phyloP scores from a whole-genome alignment of 2,888 invertebrate species.

The Pelosia muscerda region DNA sequence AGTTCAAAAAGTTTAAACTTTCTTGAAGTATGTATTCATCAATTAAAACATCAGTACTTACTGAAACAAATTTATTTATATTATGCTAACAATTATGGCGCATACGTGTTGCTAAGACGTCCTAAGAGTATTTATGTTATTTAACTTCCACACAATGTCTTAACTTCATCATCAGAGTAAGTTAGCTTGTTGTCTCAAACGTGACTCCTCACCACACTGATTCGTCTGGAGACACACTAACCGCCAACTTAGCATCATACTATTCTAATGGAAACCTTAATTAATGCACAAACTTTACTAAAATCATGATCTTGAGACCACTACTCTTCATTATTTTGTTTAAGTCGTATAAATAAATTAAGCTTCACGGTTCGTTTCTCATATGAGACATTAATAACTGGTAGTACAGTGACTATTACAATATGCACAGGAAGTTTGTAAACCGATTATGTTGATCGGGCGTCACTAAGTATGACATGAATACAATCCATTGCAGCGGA shows the following conservation, averaged over 20 bases:
- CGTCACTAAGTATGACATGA: slow-evolving; percentile 78
- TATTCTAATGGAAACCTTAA: slow-evolving; percentile 70
- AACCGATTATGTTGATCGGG: slow-evolving; percentile 83
- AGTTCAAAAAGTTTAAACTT: no score
- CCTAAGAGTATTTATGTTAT: not conserved
- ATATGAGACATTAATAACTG: slow-evolving; percentile 77
- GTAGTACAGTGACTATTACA: slow-evolving; percentile 79
- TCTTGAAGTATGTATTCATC: not conserved
- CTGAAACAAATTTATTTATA: not conserved
- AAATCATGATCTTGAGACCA: slow-evolving; percentile 67
- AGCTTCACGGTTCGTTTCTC: slow-evolving; percentile 65
- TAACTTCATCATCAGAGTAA: slow-evolving; percentile 48
- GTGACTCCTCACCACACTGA: slow-evolving; percentile 54
- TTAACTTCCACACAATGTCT: slow-evolving; percentile 33
- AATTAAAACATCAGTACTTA: not conserved
- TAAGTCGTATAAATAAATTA: slow-evolving; percentile 67
- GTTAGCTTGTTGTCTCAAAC: slow-evolving; percentile 53
- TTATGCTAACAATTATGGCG: not conserved
- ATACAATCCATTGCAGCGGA: slow-evolving; percentile 77
- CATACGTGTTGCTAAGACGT: not conserved
- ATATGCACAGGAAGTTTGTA: slow-evolving; percentile 79
- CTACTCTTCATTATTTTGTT: slow-evolving; percentile 63
- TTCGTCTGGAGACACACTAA: slow-evolving; percentile 61
- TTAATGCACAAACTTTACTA: slow-evolving; percentile 71
- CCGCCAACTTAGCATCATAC: slow-evolving; percentile 61